A percentile compares a stretch with the other conserved stretches of the same genome.
These are phyloP conservation scores for Pterophyllum scalare DNA, from an alignment of 2,113 vertebrate genomes.

Conservation along the genomic window DNA sequence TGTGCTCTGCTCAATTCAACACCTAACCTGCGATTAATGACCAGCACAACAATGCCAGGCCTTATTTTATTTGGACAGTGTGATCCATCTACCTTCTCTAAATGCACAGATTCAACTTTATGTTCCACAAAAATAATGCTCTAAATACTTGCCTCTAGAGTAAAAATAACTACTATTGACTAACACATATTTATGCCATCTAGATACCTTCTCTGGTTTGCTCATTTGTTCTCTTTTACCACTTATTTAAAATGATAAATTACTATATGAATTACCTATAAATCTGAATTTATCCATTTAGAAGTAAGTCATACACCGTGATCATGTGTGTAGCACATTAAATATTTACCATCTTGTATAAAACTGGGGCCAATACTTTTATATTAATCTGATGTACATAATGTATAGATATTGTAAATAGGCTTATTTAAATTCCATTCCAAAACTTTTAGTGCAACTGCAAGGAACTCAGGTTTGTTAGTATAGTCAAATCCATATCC, in stretches of 20 bases:
- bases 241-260: neutral
- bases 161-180: neutral
- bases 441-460: constrained; percentile 15
- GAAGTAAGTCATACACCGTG: neutral
- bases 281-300: neutral
- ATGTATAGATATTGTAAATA: constrained; percentile 14
- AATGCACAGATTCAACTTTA: constrained; percentile 31
- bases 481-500: constrained; percentile 14
- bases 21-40: constrained; percentile 71
- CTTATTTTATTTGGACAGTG: constrained; percentile 61
- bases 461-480: constrained; percentile 14
- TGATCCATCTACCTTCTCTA: constrained; percentile 58
- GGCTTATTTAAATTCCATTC: constrained; percentile 19
- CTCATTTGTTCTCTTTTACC: neutral
- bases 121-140: constrained; percentile 14
- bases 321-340: neutral
- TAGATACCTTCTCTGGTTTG: neutral
- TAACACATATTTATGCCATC: neutral
- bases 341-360: neutral
- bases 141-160: neutral
- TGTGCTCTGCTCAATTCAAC: constrained; percentile 63
- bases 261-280: neutral
- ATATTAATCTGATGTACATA: constrained; percentile 17
- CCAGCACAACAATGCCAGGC: constrained; percentile 58
- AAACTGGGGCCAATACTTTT: constrained; percentile 14